Evolutionary conservation across 2,888 invertebrate species (phyloP), one percentile per base, ranked within the genome.

Genomic region (Harpalus rufipes): DNA sequence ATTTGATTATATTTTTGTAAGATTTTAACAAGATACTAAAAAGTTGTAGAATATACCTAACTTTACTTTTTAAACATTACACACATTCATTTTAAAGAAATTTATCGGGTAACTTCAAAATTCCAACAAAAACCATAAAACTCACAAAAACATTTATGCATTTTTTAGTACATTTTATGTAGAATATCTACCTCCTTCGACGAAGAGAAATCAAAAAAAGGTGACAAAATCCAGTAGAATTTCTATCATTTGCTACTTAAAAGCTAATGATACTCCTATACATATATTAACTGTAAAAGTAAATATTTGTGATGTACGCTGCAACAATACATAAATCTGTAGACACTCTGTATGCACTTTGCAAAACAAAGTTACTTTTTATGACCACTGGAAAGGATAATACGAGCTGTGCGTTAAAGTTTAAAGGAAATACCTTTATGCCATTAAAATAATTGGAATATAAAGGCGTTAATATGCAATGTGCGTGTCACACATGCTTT

Each of bases 361-460:
- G 44, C 12, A 12, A 51, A 44, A 51, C 12, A 51, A 51, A 51
- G 44, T 51, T 51, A 12, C 12, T 51, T 51, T 51, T 51, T 51
- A 51, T 51, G 5, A 12, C 44, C 12, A 32, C 12, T 51, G 44
- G 44, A 7, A 51, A 51, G 44, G 10, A 51, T 51, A 51, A 51
- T 51, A 51, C 12, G 44, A 8, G 44, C 2, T 32, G 12, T 51
- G 12, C 44, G 44, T 51, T 51, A 51, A 51, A 51, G 44, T 51
- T 51, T 51, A 51, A 51, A 51, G 44, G 44, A 51, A 51, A 51
- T 51, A 51, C 10, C 44, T 51, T 51, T 51, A 51, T 51, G 44
- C 44, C 44, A 51, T 51, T 51, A 51, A 51, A 51, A 51, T 51
- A 51, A 51, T 51, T 51, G 44, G 44, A 51, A 51, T 51, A 51